Evolutionary conservation across 1,140 invertebrate species (phyloP).

Genomic region (Neodiprion virginianus): DNA sequence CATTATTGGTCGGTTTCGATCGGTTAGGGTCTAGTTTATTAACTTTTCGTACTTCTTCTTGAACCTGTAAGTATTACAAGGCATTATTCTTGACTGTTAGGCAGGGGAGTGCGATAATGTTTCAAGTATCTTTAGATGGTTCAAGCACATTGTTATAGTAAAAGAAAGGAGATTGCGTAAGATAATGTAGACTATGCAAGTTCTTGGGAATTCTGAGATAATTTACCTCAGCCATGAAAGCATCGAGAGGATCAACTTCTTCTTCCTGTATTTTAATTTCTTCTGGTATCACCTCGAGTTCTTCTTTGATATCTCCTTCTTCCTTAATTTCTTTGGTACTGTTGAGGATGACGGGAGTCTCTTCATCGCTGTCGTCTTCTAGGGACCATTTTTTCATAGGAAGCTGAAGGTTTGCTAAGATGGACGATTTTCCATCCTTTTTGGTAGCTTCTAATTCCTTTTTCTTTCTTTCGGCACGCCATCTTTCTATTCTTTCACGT

Average conservation of each 20-base stretch:
- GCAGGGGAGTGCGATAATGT: too few species aligned
- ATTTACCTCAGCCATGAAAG: slow-evolving; percentile 88
- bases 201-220: slow-evolving; percentile 14
- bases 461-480: slow-evolving; percentile 87
- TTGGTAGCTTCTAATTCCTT: slow-evolving; percentile 82
- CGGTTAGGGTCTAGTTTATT: slow-evolving; percentile 76
- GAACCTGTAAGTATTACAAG: slow-evolving; percentile 66
- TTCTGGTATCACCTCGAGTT: slow-evolving; percentile 63
- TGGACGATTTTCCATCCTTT: slow-evolving; percentile 71
- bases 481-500: slow-evolving; percentile 90
- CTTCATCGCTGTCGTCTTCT: slow-evolving; percentile 87
- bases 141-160: too few species aligned
- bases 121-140: too few species aligned
- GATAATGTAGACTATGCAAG: too few species aligned
- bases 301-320: slow-evolving; percentile 64
- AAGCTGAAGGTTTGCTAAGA: slow-evolving; percentile 65
- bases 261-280: slow-evolving; percentile 61
- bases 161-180: too few species aligned
- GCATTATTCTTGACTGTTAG: background rate
- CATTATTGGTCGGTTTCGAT: slow-evolving; percentile 41
- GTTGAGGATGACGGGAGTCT: slow-evolving; percentile 49
- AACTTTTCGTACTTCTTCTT: slow-evolving; percentile 90
- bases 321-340: slow-evolving; percentile 61
- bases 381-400: slow-evolving; percentile 90
- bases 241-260: slow-evolving; percentile 95